phyloP scores from a whole-genome alignment of 2,797 vertebrate genomes.

The Micropoecilia bifurca region DNA sequence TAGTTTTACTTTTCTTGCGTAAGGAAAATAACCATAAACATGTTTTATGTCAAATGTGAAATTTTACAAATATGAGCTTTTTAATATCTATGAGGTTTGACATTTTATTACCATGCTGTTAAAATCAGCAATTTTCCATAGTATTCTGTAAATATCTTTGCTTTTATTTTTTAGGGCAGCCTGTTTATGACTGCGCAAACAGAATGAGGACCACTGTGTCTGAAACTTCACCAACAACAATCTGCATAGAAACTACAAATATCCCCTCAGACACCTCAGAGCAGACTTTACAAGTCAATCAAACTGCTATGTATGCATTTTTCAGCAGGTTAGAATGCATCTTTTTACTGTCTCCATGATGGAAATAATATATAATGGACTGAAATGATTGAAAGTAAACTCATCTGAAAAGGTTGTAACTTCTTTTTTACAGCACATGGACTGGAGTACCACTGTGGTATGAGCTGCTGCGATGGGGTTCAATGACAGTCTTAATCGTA shows the following conservation, averaged over 20 bases:
- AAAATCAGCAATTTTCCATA: not conserved
- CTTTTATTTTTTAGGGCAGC: slow-evolving; percentile 52
- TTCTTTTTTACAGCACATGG: slow-evolving; percentile 29
- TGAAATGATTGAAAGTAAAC: not conserved
- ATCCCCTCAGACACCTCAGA: not conserved
- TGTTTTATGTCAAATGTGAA: not conserved
- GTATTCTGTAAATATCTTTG: not conserved
- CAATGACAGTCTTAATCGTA: slow-evolving; percentile 34
- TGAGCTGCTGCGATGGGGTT: slow-evolving; percentile 44
- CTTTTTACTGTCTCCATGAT: not conserved
- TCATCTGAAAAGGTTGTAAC: not conserved
- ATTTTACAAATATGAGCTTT: not conserved
- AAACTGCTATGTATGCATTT: slow-evolving; percentile 16
- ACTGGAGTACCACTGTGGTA: slow-evolving; percentile 46
- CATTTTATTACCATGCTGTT: not conserved
- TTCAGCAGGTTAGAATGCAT: slow-evolving; percentile 33
- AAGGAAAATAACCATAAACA: not conserved
- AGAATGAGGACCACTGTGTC: slow-evolving; percentile 41
- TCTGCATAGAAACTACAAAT: not conserved
- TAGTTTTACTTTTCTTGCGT: not conserved
- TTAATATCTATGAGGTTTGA: not conserved
- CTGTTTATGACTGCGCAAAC: slow-evolving; percentile 61
- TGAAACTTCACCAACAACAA: slow-evolving; percentile 8
- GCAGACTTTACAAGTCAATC: slow-evolving; percentile 20
- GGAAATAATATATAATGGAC: not conserved